Base-by-base conservation (phyloP, 1,140 invertebrate species). In the Drosophila grimshawi region DNA sequence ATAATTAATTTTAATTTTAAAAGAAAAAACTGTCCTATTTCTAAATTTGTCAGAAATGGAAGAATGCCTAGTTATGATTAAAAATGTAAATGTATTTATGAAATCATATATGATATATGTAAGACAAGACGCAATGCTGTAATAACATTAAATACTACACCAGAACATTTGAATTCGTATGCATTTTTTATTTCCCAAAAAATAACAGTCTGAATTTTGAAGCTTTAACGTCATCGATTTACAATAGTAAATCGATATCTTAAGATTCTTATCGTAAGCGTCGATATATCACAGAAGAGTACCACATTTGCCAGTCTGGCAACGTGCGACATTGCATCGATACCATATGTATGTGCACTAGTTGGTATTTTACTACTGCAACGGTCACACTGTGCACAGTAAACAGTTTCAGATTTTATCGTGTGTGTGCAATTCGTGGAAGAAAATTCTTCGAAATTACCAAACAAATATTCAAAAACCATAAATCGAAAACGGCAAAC, bases 1-100 rank as follows among this genome's bases (percentile, higher is more conserved):
- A 88, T 80, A 83, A 89, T 55, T 80, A 83, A 77, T 81, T 88
- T 89, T 80, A 88, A 75, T 80, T 88, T 86, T 88, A 55, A 88
- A 79, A 74, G 11, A 4, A 49, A 19, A 60, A 63, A 71, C 65
- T 19, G 19, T 0, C 19, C 19, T 73, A 67, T 76, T 76, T 79
- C 56, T 65, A 76, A 76, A 65, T 35, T 45, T 43, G 43, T 65
- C 46, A 55, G 51, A 67, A 68, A 68, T 43, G 57, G 63, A 80
- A 80, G 41, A 71, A 73, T 76, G 85, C 69, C 77, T 83, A 88
- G 73, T 80, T 88, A 83, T 83, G 85, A 83, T 72, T 77, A 57
- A 64, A 78, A 64, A 80, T 63, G 61, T 75, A 81, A 69, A 78
- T 86, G 70, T 81, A 83, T 88, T 88, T 88, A 88, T 83, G 69